phyloP scores from a whole-genome alignment of 2,113 vertebrate genomes.

The Jaculus jaculus region DNA sequence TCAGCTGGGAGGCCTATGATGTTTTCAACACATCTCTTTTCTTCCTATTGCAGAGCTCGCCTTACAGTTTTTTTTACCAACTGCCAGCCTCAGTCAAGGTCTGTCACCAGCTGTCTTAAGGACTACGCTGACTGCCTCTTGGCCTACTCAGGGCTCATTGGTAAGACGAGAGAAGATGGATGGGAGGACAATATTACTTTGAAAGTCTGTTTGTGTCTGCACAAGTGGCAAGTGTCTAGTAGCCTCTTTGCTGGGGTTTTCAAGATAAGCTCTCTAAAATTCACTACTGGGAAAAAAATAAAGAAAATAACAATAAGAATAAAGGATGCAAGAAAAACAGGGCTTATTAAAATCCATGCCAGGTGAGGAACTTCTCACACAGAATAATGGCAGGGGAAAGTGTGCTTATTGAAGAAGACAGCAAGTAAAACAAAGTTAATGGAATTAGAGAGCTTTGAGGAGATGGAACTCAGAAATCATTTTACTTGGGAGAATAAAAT shows the following conservation, averaged over 20 bases:
- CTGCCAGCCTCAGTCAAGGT: slow-evolving; percentile 95
- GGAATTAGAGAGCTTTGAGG: neutral
- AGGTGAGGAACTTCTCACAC: neutral
- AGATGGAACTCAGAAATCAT: neutral
- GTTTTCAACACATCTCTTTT: slow-evolving; percentile 39
- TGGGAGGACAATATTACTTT: too few species aligned
- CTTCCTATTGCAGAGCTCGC: slow-evolving; percentile 90
- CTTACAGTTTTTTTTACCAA: slow-evolving; percentile 97
- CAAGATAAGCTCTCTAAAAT: neutral
- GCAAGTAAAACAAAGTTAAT: neutral
- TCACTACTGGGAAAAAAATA: rapidly evolving
- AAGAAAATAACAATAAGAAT: neutral
- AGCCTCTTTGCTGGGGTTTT: neutral
- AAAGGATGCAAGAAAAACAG: neutral
- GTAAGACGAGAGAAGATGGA: slow-evolving; percentile 83
- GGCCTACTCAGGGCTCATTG: slow-evolving; percentile 96
- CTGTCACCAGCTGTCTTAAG: slow-evolving; percentile 94
- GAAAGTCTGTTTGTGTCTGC: neutral
- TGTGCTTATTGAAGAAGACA: neutral
- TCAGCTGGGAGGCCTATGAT: slow-evolving; percentile 53
- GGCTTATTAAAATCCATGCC: neutral
- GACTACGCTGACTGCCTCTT: slow-evolving; percentile 97
- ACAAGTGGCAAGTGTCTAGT: neutral
- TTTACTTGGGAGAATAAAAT: neutral
- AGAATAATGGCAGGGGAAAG: neutral